Conservation (phyloP, 2,888 invertebrate species). For the Gastracanthus pulcherrimus region DNA sequence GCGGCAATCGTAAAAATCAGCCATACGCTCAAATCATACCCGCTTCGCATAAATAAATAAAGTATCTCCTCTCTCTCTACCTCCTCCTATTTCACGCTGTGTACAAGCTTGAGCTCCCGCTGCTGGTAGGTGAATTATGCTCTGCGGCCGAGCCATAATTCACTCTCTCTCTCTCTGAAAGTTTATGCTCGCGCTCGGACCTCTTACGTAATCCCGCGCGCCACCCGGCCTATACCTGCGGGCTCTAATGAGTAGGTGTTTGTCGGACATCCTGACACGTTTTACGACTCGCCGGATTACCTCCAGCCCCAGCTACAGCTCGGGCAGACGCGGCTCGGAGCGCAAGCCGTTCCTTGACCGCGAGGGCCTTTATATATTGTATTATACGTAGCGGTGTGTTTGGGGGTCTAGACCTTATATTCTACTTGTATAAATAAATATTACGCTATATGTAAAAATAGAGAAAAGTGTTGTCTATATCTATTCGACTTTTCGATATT, state of each 20-base stretch:
- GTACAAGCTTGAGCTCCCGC: neutral
- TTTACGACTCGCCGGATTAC: slow-evolving; percentile 76
- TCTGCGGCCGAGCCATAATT: slow-evolving; percentile 71
- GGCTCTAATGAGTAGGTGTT: slow-evolving; percentile 76
- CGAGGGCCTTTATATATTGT: neutral
- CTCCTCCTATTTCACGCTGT: neutral
- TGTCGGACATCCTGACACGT: slow-evolving; percentile 75
- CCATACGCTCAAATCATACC: slow-evolving; percentile 7
- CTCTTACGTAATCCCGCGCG: slow-evolving; percentile 70
- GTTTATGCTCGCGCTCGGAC: slow-evolving; percentile 72
- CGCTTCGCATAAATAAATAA: slow-evolving; percentile 56
- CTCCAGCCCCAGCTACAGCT: slow-evolving; percentile 62
- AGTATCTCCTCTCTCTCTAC: neutral
- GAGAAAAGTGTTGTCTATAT: no score
- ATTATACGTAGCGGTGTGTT: no score
- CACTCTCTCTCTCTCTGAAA: slow-evolving; percentile 63
- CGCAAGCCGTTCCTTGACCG: slow-evolving; percentile 16
- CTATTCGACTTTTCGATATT: no score
- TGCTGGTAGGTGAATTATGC: slow-evolving; percentile 72
- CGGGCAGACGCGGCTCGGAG: neutral
- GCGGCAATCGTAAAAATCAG: slow-evolving; percentile 25
- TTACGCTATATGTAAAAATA: no score
- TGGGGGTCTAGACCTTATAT: no score
- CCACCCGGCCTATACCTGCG: slow-evolving; percentile 68
- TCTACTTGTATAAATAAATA: no score